Conservation (phyloP, 2,888 invertebrate genomes). For the Sisyra terminalis region DNA sequence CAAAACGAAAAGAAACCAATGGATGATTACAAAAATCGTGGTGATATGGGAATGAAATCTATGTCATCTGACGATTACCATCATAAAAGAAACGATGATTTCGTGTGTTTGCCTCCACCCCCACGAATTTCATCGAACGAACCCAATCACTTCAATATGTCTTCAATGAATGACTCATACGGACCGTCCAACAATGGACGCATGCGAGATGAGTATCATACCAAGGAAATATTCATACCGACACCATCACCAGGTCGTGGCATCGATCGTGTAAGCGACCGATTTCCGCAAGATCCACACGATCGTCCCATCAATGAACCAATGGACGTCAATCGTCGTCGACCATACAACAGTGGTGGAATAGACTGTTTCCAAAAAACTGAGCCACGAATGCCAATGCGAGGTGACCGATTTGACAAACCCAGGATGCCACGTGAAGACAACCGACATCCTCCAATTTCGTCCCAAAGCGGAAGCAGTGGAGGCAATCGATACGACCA, state of each 20-base stretch:
- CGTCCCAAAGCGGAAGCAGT: background rate
- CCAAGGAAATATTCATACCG: background rate
- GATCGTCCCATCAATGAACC: background rate
- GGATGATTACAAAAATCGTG: background rate
- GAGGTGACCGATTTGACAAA: conserved; percentile 1
- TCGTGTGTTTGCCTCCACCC: background rate
- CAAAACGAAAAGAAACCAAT: background rate
- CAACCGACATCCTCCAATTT: background rate
- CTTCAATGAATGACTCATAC: background rate
- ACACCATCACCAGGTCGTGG: background rate
- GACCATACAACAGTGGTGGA: background rate
- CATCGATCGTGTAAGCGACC: conserved; percentile 1
- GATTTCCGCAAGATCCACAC: background rate
- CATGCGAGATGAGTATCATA: background rate
- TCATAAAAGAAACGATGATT: background rate
- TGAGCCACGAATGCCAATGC: background rate
- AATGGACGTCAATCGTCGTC: background rate
- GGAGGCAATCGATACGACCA: background rate
- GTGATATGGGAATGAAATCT: background rate
- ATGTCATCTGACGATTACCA: background rate
- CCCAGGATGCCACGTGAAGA: background rate
- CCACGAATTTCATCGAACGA: conserved; percentile 1
- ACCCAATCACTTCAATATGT: conserved; percentile 1
- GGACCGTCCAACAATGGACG: background rate
- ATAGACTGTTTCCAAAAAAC: background rate